Evolutionary conservation across 2,113 vertebrate genomes (phyloP), one percentile per base, ranked within the genome.

Genomic region (Addax nasomaculatus): DNA sequence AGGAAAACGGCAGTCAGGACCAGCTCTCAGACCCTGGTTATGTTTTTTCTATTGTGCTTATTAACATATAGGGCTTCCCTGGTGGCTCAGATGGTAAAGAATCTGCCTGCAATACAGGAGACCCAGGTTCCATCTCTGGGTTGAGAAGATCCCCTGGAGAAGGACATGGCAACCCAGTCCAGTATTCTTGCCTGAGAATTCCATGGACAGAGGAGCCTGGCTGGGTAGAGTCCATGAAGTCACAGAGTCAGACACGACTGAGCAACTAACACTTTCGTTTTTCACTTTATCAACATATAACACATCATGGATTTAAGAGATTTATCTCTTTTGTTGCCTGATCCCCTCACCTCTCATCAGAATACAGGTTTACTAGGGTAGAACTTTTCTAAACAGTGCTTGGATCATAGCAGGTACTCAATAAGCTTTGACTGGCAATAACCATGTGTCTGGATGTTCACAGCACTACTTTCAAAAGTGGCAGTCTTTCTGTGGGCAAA

Each of bases 11-110:
- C 6, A 14, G 58, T 67, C 0, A 4, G 78, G 45, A 87, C 33
- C 39, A n/a, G 0, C 1, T 10, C 14, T 29, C 47, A 64, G 43
- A 55, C 30, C 21, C 14, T 43, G 10, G 33, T 78, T 30, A 7
- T 7, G 4, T 21, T 51, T 23, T 47, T 60, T 36, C n/a, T 62
- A 43, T 11, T 43, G n/a, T 8, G 14, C n/a, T 15, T 60, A 39
- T 39, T n/a, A 53, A 39, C 33, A 11, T 49, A 43, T n/a, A 27
- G 36, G 36, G 21, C 36, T 39, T 76, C 23, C 70, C 36, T 76
- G 36, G 21, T 27, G 36, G 29, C 70, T 76, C 70, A 76, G 70
- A 76, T 27, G 36, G 70, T 76, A 76, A 76, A 76, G 36, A 43
- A 76, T 76, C 70, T 76, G 36, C 12, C 36, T 76, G 6, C 70